These are phyloP conservation scores for Ditylenchus dipsaci DNA, from an alignment of 1,140 invertebrate genomes.

Conservation along the genomic window DNA sequence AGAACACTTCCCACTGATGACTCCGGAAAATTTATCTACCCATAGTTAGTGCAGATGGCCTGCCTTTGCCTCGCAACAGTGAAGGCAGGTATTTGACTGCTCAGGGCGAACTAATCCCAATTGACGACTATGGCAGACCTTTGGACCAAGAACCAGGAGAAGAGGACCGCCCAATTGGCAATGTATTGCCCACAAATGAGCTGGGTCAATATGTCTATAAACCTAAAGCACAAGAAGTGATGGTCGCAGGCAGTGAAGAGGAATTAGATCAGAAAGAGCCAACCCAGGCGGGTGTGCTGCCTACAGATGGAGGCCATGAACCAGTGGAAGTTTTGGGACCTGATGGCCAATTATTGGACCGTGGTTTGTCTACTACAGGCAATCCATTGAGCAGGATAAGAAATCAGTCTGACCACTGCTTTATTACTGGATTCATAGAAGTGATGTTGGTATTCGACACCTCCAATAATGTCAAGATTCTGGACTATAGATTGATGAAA, in stretches of 20 bases:
- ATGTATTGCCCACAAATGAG: conserved; percentile 35
- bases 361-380: background rate
- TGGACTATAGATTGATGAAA: conserved; percentile 57
- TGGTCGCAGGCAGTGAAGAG: no score
- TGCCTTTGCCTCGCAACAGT: conserved; percentile 7
- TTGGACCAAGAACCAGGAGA: conserved; percentile 9
- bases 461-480: conserved; percentile 53
- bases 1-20: conserved; percentile 32
- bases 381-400: conserved; percentile 13
- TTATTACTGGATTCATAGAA: conserved; percentile 48
- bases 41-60: conserved; percentile 33
- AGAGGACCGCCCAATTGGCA: background rate
- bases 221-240: background rate
- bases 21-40: conserved; percentile 33
- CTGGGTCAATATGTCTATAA: conserved; percentile 30
- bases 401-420: conserved; percentile 40
- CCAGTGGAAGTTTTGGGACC: background rate
- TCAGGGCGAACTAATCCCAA: conserved; percentile 28
- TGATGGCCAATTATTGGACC: background rate
- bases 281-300: background rate
- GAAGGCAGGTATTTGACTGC: conserved; percentile 20
- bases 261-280: background rate
- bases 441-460: conserved; percentile 52
- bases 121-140: conserved; percentile 33
- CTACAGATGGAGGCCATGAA: background rate